Percentiles rank a stretch among this genome's conserved stretches.
phyloP scores from a whole-genome alignment of 2,113 vertebrate genomes.

The Apodemus sylvaticus region DNA sequence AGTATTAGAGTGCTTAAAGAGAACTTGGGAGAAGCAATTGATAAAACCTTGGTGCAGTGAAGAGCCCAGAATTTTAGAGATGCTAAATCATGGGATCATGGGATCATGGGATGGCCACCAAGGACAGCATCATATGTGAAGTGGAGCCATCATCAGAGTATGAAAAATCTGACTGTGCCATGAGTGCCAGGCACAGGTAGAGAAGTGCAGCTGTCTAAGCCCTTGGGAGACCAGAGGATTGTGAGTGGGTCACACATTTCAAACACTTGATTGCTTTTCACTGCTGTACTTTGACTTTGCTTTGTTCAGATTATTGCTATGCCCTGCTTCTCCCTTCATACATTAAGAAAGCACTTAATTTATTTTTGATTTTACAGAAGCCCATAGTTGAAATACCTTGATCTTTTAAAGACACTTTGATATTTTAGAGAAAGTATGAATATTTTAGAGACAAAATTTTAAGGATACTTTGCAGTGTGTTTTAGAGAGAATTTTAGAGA shows the following conservation, averaged over 20 bases:
- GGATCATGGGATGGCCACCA: not conserved
- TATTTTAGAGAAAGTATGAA: not conserved
- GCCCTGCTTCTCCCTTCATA: not conserved
- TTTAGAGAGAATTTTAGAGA: not conserved
- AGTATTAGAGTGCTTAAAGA: not conserved
- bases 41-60: not conserved
- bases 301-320: not conserved
- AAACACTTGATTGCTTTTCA: not conserved
- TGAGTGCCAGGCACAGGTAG: not conserved
- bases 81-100: no score
- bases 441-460: not conserved
- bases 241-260: not conserved
- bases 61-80: not conserved
- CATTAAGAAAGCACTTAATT: not conserved
- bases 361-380: not conserved
- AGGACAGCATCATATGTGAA: not conserved
- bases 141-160: not conserved
- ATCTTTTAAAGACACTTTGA: not conserved
- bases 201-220: fast-evolving
- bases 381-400: not conserved
- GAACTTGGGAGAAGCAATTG: not conserved
- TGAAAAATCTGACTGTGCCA: not conserved
- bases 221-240: not conserved
- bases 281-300: not conserved
- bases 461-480: not conserved